A percentile compares a stretch with the other conserved stretches of the same genome.
These are phyloP conservation scores for Hirudo medicinalis DNA, from an alignment of 1,140 invertebrate species.

Conservation along the genomic window DNA sequence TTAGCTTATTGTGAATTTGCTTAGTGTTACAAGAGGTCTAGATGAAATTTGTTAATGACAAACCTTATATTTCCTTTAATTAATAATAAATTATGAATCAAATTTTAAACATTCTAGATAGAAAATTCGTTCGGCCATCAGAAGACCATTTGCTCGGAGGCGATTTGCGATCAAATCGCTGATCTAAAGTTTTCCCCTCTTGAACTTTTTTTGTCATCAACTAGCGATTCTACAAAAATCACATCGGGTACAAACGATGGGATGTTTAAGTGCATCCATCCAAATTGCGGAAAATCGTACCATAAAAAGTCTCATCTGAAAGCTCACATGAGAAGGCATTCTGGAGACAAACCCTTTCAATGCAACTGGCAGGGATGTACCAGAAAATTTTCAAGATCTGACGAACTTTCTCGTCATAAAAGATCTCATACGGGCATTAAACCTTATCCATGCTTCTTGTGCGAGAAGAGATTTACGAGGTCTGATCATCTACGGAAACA, in stretches of 20 bases:
- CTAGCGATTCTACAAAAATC: no score
- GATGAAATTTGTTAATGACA: no score
- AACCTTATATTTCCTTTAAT: no score
- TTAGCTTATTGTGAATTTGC: no score
- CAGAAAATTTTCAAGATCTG: slow-evolving; percentile 76
- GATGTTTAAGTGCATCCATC: slow-evolving; percentile 19
- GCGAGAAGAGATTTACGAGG: slow-evolving; percentile 10
- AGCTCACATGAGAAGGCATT: slow-evolving; percentile 50
- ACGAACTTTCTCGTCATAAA: slow-evolving; percentile 77
- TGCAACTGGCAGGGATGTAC: slow-evolving; percentile 80
- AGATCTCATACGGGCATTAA: slow-evolving; percentile 67
- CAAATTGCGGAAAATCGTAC: slow-evolving; percentile 81
- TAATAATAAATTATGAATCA: no score
- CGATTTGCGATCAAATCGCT: no score
- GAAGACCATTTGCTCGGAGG: no score
- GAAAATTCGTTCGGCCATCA: no score
- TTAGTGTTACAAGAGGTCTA: no score
- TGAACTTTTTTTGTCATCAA: no score
- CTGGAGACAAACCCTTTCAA: slow-evolving; percentile 40
- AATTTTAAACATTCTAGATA: no score
- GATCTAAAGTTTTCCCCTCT: no score
- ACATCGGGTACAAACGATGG: not conserved
- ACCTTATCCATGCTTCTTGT: slow-evolving; percentile 11
- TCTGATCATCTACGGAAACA: slow-evolving; percentile 14
- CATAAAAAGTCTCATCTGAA: slow-evolving; percentile 59